Evolutionary conservation across 30 jellyfish, hydroid and myxozoan genomes (phyloP).

Genomic region (Hydractinia symbiolongicarpus): DNA sequence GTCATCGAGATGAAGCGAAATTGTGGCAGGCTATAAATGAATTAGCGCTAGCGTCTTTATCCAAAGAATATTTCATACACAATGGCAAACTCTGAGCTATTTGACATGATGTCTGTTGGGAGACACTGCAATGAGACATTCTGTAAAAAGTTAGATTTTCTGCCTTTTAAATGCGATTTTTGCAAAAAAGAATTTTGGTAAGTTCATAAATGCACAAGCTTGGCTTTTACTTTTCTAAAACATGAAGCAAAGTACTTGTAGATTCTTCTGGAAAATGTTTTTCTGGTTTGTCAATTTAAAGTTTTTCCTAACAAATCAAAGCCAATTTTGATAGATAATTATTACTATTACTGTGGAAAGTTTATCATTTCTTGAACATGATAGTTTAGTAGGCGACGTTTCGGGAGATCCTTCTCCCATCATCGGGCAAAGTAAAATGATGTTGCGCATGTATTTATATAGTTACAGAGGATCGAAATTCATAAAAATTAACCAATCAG

Average conservation of each 20-base stretch:
- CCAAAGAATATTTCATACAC: background rate
- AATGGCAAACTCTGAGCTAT: conserved; percentile 14
- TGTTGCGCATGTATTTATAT: too few species aligned
- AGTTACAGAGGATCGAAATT: too few species aligned
- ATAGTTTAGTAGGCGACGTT: too few species aligned
- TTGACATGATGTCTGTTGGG: conserved; percentile 15
- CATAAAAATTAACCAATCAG: too few species aligned
- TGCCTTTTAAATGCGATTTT: conserved; percentile 17
- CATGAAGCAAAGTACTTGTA: background rate
- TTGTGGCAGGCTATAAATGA: background rate
- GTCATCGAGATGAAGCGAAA: conserved; percentile 1
- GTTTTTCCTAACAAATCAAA: too few species aligned
- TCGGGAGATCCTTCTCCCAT: too few species aligned
- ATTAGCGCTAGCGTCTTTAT: background rate
- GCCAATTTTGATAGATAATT: background rate
- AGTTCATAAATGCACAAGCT: background rate
- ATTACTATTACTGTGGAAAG: too few species aligned
- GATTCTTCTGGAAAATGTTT: too few species aligned
- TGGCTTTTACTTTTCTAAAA: background rate
- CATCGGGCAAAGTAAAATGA: too few species aligned
- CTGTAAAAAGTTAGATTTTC: conserved; percentile 19
- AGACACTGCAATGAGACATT: conserved; percentile 7
- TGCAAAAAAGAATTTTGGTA: conserved; percentile 10
- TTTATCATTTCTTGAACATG: too few species aligned
- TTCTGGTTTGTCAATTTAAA: too few species aligned